phyloP scores from a whole-genome alignment of 2,888 invertebrate species.

The Caenorhabditis macrosperma region DNA sequence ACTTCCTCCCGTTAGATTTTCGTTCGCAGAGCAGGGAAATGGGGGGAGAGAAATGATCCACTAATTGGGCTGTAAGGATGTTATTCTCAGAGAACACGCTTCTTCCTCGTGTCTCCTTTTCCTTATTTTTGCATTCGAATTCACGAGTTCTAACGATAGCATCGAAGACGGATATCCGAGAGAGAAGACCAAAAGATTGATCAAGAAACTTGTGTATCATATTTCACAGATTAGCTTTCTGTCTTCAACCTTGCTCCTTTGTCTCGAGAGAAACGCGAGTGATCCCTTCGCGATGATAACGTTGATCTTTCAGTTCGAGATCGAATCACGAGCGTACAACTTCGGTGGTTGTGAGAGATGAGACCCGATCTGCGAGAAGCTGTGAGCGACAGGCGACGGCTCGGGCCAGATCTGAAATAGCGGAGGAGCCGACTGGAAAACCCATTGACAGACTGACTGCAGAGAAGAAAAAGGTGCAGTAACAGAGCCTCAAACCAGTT shows the following conservation, averaged over 20 bases:
- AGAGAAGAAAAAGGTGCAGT: slow-evolving; percentile 38
- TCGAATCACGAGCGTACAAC: slow-evolving; percentile 58
- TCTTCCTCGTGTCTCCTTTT: not conserved
- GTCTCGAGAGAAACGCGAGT: not conserved
- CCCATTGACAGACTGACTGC: slow-evolving; percentile 20
- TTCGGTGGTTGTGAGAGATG: slow-evolving; percentile 52
- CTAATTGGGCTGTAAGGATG: slow-evolving; percentile 40
- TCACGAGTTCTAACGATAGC: slow-evolving; percentile 1
- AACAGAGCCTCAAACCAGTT: not conserved
- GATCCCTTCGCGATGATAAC: too few species aligned
- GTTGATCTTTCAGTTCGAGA: slow-evolving; percentile 56
- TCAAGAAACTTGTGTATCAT: too few species aligned
- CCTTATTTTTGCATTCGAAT: not conserved
- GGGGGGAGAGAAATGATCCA: slow-evolving; percentile 30
- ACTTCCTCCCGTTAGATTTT: too few species aligned
- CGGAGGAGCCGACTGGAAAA: slow-evolving; percentile 12
- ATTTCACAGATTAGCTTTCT: too few species aligned
- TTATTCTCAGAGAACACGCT: slow-evolving; percentile 15
- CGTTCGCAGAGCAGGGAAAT: not conserved
- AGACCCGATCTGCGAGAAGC: slow-evolving; percentile 32
- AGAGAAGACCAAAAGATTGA: too few species aligned
- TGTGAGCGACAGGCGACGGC: slow-evolving; percentile 9
- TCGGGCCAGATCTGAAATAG: slow-evolving; percentile 28
- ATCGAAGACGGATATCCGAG: too few species aligned
- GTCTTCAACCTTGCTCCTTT: slow-evolving; percentile 2